A percentile compares a stretch with the other conserved stretches of the same genome.
Conservation (phyloP, 2,797 vertebrate genomes). For the Pogonophryne albipinna region DNA sequence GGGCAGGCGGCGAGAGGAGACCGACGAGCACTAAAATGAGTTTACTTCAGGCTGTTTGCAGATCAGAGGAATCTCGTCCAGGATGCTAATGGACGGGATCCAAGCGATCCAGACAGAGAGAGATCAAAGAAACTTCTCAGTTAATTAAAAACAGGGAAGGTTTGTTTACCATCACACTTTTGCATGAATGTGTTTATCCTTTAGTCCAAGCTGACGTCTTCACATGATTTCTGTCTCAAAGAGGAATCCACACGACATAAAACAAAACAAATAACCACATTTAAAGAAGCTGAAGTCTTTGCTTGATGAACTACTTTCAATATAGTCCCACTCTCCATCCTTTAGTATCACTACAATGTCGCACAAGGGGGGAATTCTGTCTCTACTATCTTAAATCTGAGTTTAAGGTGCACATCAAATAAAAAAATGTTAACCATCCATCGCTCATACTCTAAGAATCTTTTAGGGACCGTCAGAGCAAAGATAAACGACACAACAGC, state of each 20-base stretch:
- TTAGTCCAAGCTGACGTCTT: background rate
- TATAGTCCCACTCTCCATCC: too few relatives aligned
- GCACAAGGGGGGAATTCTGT: background rate
- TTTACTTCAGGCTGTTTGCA: conserved; percentile 86
- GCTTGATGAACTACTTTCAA: background rate
- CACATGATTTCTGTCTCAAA: background rate
- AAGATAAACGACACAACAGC: too few relatives aligned
- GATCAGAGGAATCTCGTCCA: conserved; percentile 83
- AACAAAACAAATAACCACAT: background rate
- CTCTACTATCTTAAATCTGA: background rate
- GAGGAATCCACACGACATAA: background rate
- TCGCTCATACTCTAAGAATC: too few relatives aligned
- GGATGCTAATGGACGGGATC: conserved; percentile 83
- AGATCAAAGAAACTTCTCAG: conserved; percentile 51
- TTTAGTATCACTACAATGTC: background rate
- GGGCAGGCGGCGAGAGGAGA: conserved; percentile 73
- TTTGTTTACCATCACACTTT: conserved; percentile 37
- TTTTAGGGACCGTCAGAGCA: too few relatives aligned
- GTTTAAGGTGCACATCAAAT: background rate
- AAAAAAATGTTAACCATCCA: too few relatives aligned
- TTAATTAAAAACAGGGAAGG: conserved; percentile 39
- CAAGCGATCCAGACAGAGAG: conserved; percentile 59
- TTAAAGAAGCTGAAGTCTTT: conserved; percentile 9
- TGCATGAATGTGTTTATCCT: conserved; percentile 27
- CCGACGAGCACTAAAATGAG: conserved; percentile 82